Percentiles rank a stretch among this genome's conserved stretches.
phyloP scores from a whole-genome alignment of 2,797 vertebrate genomes.

The Chelmon rostratus region DNA sequence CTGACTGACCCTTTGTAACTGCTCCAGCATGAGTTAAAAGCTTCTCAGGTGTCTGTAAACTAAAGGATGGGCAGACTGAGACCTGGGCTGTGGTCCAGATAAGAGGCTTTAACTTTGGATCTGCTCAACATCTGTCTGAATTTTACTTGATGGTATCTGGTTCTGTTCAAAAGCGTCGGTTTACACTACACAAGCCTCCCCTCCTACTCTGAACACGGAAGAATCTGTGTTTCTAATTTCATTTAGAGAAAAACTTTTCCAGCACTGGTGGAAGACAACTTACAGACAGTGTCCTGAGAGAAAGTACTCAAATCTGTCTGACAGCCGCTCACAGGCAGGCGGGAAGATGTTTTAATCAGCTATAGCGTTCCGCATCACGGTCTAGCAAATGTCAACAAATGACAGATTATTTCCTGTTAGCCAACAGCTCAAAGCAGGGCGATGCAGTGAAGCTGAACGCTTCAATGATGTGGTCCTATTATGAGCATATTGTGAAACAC shows the following conservation, averaged over 20 bases:
- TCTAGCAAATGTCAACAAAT: no score
- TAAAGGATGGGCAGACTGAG: background rate
- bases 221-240: slow-evolving; percentile 7
- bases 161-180: slow-evolving; percentile 9
- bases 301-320: no score
- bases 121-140: slow-evolving; percentile 25
- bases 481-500: no score
- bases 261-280: background rate
- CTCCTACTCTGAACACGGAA: slow-evolving; percentile 1
- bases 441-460: no score
- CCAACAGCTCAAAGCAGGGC: no score
- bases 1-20: background rate
- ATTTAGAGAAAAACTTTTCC: background rate
- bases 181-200: background rate
- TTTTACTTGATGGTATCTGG: background rate
- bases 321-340: no score
- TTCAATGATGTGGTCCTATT: no score
- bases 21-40: background rate
- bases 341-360: no score
- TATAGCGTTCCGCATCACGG: no score
- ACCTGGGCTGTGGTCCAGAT: background rate
- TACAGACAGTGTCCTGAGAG: background rate
- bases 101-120: background rate
- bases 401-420: no score
- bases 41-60: background rate